Evolutionary conservation across 2,113 vertebrate species (phyloP).

Genomic region (Dasyornis broadbenti): DNA sequence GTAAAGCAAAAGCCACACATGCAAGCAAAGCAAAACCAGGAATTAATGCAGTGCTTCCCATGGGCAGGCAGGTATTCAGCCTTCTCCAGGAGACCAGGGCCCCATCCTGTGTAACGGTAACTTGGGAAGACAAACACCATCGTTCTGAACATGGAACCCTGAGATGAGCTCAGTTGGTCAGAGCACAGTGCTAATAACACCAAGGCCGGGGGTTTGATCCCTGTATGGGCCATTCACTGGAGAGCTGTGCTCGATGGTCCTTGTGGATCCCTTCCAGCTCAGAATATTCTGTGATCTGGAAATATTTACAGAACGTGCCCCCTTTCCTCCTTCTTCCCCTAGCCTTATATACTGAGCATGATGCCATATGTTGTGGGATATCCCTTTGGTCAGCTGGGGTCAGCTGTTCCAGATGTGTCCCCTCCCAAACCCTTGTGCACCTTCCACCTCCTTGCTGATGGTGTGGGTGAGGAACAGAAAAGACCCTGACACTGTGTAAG

Average conservation of each 20-base stretch:
- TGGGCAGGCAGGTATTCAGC: too few species aligned
- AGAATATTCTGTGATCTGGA: background rate
- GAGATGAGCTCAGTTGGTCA: background rate
- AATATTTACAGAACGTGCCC: background rate
- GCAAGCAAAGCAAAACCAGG: background rate
- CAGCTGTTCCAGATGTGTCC: background rate
- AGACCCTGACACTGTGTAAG: background rate
- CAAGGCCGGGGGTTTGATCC: background rate
- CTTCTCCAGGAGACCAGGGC: background rate
- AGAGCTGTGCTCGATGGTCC: fast-evolving
- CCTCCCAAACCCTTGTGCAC: background rate
- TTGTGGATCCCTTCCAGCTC: background rate
- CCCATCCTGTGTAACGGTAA: fast-evolving
- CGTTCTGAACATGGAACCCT: background rate
- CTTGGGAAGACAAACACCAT: background rate
- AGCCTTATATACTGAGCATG: too few species aligned
- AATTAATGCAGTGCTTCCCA: background rate
- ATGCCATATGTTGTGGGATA: background rate
- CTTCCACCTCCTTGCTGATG: fast-evolving
- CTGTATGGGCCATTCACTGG: background rate
- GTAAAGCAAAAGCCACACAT: background rate
- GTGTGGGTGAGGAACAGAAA: background rate
- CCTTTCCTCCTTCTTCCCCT: background rate
- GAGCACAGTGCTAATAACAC: background rate
- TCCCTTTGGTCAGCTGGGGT: background rate